These are phyloP conservation scores for Drosophila antonietae DNA, from an alignment of 2,888 invertebrate genomes.

Conservation along the genomic window DNA sequence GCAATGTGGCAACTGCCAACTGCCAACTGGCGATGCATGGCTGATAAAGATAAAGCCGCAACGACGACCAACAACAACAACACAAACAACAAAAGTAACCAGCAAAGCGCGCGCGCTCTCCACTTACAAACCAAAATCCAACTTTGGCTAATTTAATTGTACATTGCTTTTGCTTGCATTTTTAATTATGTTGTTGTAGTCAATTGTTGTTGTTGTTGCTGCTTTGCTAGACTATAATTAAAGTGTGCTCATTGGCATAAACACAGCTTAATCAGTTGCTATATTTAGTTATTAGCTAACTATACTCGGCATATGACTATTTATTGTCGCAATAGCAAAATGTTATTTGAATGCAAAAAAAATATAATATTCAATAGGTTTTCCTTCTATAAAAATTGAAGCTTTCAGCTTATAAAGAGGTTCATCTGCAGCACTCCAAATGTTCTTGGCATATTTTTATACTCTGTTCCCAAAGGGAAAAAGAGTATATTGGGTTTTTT, in stretches of 20 bases:
- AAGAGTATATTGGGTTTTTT: background rate
- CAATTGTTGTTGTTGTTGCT: constrained; percentile 1
- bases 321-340: background rate
- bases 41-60: constrained; percentile 61
- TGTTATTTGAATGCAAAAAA: background rate
- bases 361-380: too few species aligned
- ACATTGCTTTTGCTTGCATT: constrained; percentile 71
- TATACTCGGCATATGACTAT: background rate
- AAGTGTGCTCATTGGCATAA: constrained; percentile 4
- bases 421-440: background rate
- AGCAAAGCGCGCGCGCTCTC: constrained; percentile 12
- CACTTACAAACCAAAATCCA: constrained; percentile 32
- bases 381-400: too few species aligned
- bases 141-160: constrained; percentile 70
- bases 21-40: constrained; percentile 54
- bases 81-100: constrained; percentile 30
- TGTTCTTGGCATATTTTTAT: background rate
- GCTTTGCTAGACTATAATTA: constrained; percentile 15
- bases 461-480: too few species aligned
- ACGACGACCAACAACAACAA: constrained; percentile 26
- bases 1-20: constrained; percentile 40
- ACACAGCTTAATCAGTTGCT: constrained; percentile 8
- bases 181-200: constrained; percentile 64
- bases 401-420: too few species aligned
- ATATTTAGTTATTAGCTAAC: constrained; percentile 13